phyloP scores from a whole-genome alignment of 2,797 vertebrate species.

The Distichodus sexfasciatus region DNA sequence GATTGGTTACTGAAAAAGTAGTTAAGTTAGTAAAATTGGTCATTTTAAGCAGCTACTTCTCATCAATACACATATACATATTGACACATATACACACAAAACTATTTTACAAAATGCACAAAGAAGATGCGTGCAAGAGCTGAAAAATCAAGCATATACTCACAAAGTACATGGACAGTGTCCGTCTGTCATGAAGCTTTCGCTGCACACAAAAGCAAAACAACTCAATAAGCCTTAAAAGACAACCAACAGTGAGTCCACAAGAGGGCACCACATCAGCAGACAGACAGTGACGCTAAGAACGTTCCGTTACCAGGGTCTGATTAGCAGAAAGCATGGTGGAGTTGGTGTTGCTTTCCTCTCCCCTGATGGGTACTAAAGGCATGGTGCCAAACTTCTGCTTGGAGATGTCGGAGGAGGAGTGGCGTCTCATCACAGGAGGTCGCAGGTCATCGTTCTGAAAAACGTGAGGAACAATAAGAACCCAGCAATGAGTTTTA shows the following conservation, averaged over 20 bases:
- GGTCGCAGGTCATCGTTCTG: slow-evolving; percentile 84
- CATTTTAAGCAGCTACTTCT: too few species aligned
- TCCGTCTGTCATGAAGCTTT: slow-evolving; percentile 88
- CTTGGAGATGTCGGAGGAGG: slow-evolving; percentile 88
- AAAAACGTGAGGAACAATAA: background rate
- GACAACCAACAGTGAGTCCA: background rate
- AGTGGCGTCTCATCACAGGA: slow-evolving; percentile 84
- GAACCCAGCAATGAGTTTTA: background rate
- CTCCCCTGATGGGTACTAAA: slow-evolving; percentile 87
- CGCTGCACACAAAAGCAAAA: slow-evolving; percentile 72
- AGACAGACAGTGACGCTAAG: background rate
- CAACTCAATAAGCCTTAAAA: slow-evolving; percentile 8
- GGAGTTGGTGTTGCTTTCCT: slow-evolving; percentile 86
- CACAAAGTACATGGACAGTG: slow-evolving; percentile 98
- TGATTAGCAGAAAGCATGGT: slow-evolving; percentile 93
- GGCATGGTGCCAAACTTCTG: slow-evolving; percentile 98
- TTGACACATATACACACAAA: background rate
- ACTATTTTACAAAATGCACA: background rate
- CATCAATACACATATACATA: background rate
- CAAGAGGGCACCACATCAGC: slow-evolving; percentile 10
- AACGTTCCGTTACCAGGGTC: slow-evolving; percentile 78
- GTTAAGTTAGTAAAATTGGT: too few species aligned
- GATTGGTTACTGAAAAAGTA: too few species aligned
- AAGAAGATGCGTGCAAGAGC: background rate
- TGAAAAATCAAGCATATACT: slow-evolving; percentile 67